These are phyloP conservation scores for Chionis minor DNA, from an alignment of 2,113 vertebrate genomes.

Conservation along the genomic window DNA sequence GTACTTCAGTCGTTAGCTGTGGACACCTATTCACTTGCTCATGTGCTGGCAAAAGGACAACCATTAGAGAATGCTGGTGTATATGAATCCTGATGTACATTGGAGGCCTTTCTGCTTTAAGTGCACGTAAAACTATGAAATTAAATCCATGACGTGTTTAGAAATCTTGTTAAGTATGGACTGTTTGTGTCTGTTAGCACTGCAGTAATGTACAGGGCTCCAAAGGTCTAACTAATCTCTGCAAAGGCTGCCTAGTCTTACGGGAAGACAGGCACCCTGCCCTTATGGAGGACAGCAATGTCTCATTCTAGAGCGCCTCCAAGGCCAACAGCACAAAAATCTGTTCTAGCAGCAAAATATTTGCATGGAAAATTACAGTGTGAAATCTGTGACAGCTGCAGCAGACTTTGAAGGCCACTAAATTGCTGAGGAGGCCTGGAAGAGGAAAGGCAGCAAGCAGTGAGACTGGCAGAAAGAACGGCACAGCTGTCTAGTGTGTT, in stretches of 20 bases:
- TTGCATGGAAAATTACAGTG: neutral
- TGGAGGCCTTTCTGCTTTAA: neutral
- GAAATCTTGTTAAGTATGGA: neutral
- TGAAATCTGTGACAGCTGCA: neutral
- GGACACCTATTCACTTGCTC: neutral
- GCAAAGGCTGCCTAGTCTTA: neutral
- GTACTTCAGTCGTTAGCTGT: neutral
- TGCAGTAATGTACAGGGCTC: neutral
- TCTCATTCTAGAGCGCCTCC: neutral
- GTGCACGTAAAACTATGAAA: neutral
- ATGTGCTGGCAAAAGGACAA: neutral
- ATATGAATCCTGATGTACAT: neutral
- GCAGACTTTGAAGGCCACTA: neutral
- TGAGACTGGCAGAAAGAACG: neutral
- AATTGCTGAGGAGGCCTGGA: neutral
- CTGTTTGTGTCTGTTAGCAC: neutral
- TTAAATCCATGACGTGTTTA: neutral
- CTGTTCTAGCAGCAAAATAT: neutral
- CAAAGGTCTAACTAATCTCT: neutral
- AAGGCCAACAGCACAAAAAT: neutral
- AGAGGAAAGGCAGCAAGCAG: neutral
- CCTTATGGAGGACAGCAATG: neutral
- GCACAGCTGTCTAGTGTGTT: neutral
- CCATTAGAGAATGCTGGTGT: neutral
- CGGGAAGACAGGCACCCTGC: neutral